Evolutionary conservation across 92 coral and sea anemone genomes (phyloP), one percentile per base, ranked within the genome.

Genomic region (Epizoanthus stellaris): DNA sequence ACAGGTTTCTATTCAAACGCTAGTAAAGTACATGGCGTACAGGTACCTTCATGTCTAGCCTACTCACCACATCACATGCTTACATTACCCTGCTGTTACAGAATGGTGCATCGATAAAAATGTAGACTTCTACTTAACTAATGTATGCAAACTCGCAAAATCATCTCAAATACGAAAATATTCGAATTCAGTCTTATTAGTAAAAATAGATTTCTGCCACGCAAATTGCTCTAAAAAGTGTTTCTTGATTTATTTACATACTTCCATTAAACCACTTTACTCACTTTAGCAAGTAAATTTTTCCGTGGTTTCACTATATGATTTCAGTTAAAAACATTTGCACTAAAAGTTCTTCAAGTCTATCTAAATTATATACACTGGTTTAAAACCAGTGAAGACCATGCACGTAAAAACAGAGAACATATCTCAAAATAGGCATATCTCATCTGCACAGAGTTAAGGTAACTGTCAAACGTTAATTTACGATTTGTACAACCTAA

Each of bases 401-500:
- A 39, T 7, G 54, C 43, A 62, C 43, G 54, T 61, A n/a, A 63
- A 79, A 62, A 63, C 67, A 52, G 67, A 57, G 62, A 52, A 62
- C 56, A 52, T 79, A 19, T 63, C 61, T 49, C 59, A 49, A 63
- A 79, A 79, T 23, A 17, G 2, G 83, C 70, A 45, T 39, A 13
- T 63, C 43, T 21, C 72, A 45, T 79, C 72, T 40, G 59, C 20
- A 8, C 56, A 45, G 42, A 19, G 43, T 3, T 40, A 57, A 79
- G 8, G 20, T 9, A 54, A 75, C 23, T 54, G 52, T 12, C 53
- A 25, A 64, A 79, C 30, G 42, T 73, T 40, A 63, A 79, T 59
- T 79, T 63, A 79, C 70, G 72, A 57, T 79, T 62, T 79, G 25
- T 79, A 79, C 83, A 79, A 79, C 71, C 45, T 42, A 45, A 42